Evolutionary conservation across 2,888 invertebrate species (phyloP), one percentile per base, ranked within the genome.

Genomic region (Parnassius apollo): DNA sequence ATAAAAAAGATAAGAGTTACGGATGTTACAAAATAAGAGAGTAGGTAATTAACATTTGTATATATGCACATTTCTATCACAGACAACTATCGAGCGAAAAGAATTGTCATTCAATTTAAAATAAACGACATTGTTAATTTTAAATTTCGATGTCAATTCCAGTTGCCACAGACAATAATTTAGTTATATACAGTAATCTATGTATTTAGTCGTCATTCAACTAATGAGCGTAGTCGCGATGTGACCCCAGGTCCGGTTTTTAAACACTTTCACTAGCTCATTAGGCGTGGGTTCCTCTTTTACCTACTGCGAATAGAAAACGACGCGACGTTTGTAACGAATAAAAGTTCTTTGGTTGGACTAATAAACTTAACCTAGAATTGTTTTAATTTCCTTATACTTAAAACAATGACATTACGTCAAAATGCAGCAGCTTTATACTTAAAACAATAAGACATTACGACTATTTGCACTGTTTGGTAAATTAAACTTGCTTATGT

Each of bases 301-400:
- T 57, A 54, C 12, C 53, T 53, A 12, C 1, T 53, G 42, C 8
- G 51, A 55, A 44, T 65, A 63, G 66, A 65, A 65, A 69, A 66
- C 63, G 46, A 46, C 49, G 44, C 63, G 46, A 46, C 49, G 44
- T 46, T 44, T 51, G 42, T 62, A 62, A 46, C 45, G 58, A 59
- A 53, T 62, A 64, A 68, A 72, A 72, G 69, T 73, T 82, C 83
- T 80, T 82, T 80, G 78, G 80, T 76, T 75, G 67, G 67, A 68
- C 69, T 49, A 46, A 55, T 35, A 58, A 13, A 49, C 61, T 64
- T 62, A 58, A 60, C 57, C 59, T 64, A 57, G 10, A 42, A 46
- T 57, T 60, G 52, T 42, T 53, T 11, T 35, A 53, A 57, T 42
- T 52, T 45, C 42, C n/a, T 12, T 46, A 35, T 35, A 7, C 44